A percentile compares a stretch with the other conserved stretches of the same genome.
These are phyloP conservation scores for Clarias platycephalus DNA, from an alignment of 2,797 vertebrate species.

Conservation along the genomic window DNA sequence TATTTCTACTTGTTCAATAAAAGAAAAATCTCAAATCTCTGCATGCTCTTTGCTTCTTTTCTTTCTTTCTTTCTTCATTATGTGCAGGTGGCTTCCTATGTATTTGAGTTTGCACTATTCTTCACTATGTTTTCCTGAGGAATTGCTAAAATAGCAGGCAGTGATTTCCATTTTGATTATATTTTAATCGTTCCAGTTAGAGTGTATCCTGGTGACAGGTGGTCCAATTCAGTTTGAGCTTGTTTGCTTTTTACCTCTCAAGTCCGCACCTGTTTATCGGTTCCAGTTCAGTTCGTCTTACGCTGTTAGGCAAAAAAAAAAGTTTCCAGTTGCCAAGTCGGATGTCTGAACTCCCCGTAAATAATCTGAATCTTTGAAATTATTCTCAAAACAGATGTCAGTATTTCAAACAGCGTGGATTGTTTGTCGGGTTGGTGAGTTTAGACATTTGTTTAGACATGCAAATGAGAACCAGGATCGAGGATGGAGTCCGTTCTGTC, in stretches of 20 bases:
- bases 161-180: neutral
- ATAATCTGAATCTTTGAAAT: neutral
- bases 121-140: neutral
- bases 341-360: neutral
- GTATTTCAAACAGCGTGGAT: neutral
- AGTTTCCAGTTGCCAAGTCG: neutral
- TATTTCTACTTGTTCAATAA: slow-evolving; percentile 45
- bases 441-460: neutral
- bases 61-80: neutral
- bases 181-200: neutral
- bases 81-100: neutral
- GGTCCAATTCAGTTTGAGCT: neutral
- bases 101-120: neutral
- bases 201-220: neutral
- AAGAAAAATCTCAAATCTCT: slow-evolving; percentile 35
- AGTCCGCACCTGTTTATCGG: neutral
- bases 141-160: neutral
- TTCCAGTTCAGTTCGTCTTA: neutral
- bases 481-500: neutral
- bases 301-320: neutral
- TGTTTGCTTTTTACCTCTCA: neutral
- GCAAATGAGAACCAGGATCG: neutral
- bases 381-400: slow-evolving; percentile 9
- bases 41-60: slow-evolving; percentile 32
- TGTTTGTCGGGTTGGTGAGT: neutral